A percentile compares a stretch with the other conserved stretches of the same genome.
These are phyloP conservation scores for Glyptemys insculpta DNA, from an alignment of 2,797 vertebrate species.

Conservation along the genomic window DNA sequence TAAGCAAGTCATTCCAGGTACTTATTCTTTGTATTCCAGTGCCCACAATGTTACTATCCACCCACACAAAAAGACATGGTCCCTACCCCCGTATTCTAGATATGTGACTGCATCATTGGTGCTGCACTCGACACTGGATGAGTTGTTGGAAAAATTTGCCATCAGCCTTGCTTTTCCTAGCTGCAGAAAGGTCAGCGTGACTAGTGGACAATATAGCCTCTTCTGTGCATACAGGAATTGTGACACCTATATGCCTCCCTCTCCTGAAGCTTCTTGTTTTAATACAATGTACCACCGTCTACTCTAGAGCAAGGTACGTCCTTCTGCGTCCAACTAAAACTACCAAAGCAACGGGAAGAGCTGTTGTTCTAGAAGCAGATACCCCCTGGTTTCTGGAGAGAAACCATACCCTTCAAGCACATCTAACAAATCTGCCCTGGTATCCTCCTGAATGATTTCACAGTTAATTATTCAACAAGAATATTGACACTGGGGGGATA, in stretches of 20 bases:
- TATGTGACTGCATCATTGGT: constrained; percentile 31
- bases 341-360: constrained; percentile 51
- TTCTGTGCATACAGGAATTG: not conserved
- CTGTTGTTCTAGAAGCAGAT: constrained; percentile 10
- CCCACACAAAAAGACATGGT: constrained; percentile 3
- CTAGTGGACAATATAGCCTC: constrained; percentile 61
- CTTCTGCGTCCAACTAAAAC: constrained; percentile 23
- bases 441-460: rapidly evolving
- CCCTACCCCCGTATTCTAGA: constrained; percentile 2
- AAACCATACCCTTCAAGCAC: not conserved
- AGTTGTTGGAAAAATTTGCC: constrained; percentile 42
- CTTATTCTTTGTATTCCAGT: not conserved
- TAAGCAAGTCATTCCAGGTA: too few species aligned
- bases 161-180: constrained; percentile 31
- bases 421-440: not conserved
- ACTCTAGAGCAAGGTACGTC: constrained; percentile 38
- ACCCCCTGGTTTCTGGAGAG: not conserved
- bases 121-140: not conserved
- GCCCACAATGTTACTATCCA: rapidly evolving
- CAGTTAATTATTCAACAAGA: not conserved
- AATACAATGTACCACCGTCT: constrained; percentile 44
- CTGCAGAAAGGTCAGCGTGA: constrained; percentile 55
- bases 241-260: constrained; percentile 42
- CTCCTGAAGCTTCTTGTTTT: constrained; percentile 43
- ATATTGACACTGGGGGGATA: not conserved